Evolutionary conservation across 2,888 invertebrate species (phyloP), one percentile per base, ranked within the genome.

Genomic region (Ceraclea dissimilis): DNA sequence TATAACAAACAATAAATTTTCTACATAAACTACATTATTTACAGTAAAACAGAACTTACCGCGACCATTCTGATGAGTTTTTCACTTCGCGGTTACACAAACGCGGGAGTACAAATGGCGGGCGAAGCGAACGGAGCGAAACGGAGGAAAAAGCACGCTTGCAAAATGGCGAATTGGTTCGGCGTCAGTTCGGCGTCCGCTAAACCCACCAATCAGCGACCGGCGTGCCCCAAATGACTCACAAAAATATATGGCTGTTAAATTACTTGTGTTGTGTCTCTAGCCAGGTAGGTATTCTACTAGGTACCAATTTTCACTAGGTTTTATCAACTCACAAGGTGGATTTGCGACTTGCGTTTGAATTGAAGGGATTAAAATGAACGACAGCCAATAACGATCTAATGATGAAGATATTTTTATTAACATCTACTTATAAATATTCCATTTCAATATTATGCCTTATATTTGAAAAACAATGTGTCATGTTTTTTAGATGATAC

Each of bases 21-120:
- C 19, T 34, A 48, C 20, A 49, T 51, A 18, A 48, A 44, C 8
- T 20, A 52, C 52, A 11, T 2, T 19, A 13, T 11, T 16, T 44
- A 20, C 19, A 18, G n/a, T 18, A 39, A 54, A 51, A 61, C 47
- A 56, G 56, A 52, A 71, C 76, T 73, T 68, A 77, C 76, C 72
- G 75, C 74, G 64, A 76, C 69, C 76, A 77, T 77, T 66, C 59
- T 70, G 48, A 13, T 22, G 13, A 34, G 4, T n/a, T n/a, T 22
- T 17, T 6, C 17, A 20, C 39, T 33, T 21, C 34, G 20, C 49
- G 6, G 33, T 10, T 10, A 20, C 49, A 31, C 33, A 19, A 18
- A 13, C 39, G 19, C 43, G 21, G 18, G 39, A 43, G 19, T 20
- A 19, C 10, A 39, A 51, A 43, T 19, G 19, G 47, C 47, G 34